Conservation (phyloP, 2,113 vertebrate genomes). For the Phasianus colchicus region DNA sequence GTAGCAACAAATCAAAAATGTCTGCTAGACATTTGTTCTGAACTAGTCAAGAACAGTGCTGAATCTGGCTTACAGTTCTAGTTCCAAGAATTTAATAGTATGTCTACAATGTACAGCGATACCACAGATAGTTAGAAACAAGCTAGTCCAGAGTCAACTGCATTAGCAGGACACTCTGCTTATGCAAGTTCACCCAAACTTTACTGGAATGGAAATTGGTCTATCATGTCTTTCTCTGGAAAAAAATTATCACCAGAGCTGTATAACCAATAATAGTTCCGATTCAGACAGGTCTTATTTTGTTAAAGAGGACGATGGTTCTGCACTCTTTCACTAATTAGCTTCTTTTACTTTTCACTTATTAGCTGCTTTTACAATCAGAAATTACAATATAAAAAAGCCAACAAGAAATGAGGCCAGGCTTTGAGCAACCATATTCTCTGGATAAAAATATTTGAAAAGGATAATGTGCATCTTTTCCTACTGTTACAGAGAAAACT, state of each 20-base stretch:
- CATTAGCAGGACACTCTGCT: neutral
- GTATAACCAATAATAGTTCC: neutral
- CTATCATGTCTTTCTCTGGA: neutral
- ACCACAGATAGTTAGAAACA: neutral
- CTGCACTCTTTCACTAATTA: neutral
- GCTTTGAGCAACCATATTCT: neutral
- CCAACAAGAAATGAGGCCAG: neutral
- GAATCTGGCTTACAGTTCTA: neutral
- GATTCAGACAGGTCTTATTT: neutral
- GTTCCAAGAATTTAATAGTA: neutral
- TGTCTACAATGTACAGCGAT: neutral
- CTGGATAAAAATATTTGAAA: neutral
- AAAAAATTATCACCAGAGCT: neutral
- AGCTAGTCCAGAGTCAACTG: neutral
- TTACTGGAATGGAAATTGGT: neutral
- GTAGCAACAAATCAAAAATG: neutral
- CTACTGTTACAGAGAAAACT: neutral
- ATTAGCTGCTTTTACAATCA: neutral
- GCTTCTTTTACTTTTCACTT: neutral
- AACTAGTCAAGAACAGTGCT: neutral
- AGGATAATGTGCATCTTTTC: neutral
- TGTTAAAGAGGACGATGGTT: neutral
- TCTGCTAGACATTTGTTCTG: neutral
- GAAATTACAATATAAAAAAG: neutral
- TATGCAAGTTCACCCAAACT: neutral